Base-by-base conservation (phyloP, 2,888 invertebrate genomes). In the Eupithecia subumbrata region DNA sequence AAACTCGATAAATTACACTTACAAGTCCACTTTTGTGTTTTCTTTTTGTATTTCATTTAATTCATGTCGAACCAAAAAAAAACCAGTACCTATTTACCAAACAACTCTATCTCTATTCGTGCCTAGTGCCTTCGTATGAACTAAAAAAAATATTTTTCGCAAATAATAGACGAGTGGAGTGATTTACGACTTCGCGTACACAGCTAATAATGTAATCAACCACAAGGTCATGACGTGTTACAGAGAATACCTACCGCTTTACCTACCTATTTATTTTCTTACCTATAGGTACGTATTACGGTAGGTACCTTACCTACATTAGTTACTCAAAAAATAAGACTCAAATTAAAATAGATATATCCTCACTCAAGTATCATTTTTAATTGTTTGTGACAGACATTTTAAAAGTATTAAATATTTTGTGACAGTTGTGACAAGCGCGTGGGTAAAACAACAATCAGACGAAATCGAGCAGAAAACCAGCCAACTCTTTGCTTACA, bases 141-240 rank as follows among this genome's bases (percentile, higher is more conserved):
- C 18, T 9, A 37, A 37, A 34, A 67, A 67, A 22, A n/a, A 45
- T 45, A 1, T 34, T 34, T 68, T 68, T 68, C 25, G 45, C 68
- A 68, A 68, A 67, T 37, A 34, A 63, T 67, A 22, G 37, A 67
- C 67, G 67, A 68, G 86, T 84, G 84, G 78, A 83, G 88, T 90
- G 90, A 91, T 91, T 90, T 91, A 89, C 88, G 81, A 84, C 83
- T 78, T 74, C 81, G 80, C 79, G 83, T 69, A 69, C 34, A 82
- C 80, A 82, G 79, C 83, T 85, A 84, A 85, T 86, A 85, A 84
- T 85, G 83, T 84, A 84, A 88, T 85, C 84, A 78, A 83, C 85
- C 79, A 82, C 89, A 91, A 91, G 91, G 90, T 85, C 88, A 81
- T 86, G 84, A 88, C 87, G 86, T 85, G 81, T 84, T 86, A 86